Conservation (phyloP, 2,113 vertebrate species). For the Pavo muticus region DNA sequence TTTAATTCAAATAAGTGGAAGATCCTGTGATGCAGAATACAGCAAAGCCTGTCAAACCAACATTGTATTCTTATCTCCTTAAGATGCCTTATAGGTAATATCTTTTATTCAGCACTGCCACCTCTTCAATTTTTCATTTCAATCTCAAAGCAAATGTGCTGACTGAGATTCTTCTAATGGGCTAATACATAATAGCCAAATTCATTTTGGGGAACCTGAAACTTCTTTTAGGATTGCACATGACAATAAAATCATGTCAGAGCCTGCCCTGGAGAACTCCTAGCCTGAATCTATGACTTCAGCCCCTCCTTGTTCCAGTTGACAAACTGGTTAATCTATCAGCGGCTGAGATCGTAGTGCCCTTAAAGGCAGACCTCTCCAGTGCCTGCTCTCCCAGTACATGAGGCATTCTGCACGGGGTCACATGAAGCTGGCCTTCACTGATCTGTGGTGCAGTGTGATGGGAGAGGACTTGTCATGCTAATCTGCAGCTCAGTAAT, state of each 20-base stretch:
- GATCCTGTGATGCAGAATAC: not conserved
- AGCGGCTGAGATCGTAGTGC: not conserved
- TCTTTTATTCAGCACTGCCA: conserved; percentile 21
- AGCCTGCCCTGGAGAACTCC: not conserved
- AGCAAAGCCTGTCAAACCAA: not conserved
- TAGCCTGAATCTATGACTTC: not conserved
- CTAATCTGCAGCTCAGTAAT: not conserved
- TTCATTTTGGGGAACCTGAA: not conserved
- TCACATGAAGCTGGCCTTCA: rapidly evolving
- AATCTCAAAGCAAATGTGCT: not conserved
- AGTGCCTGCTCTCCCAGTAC: not conserved
- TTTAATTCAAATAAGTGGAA: conserved; percentile 40
- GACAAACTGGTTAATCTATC: not conserved
- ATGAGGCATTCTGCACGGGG: not conserved
- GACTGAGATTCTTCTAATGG: not conserved
- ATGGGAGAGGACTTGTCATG: not conserved
- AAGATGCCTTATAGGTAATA: conserved; percentile 12
- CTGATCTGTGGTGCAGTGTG: rapidly evolving
- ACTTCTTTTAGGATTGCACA: not conserved
- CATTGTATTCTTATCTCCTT: not conserved
- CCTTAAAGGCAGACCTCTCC: not conserved
- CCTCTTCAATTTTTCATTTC: conserved; percentile 39
- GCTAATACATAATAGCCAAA: not conserved
- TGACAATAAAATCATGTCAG: not conserved
- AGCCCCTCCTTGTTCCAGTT: not conserved